Conservation (phyloP, 1,140 invertebrate species). For the Pseudoatta argentina region DNA sequence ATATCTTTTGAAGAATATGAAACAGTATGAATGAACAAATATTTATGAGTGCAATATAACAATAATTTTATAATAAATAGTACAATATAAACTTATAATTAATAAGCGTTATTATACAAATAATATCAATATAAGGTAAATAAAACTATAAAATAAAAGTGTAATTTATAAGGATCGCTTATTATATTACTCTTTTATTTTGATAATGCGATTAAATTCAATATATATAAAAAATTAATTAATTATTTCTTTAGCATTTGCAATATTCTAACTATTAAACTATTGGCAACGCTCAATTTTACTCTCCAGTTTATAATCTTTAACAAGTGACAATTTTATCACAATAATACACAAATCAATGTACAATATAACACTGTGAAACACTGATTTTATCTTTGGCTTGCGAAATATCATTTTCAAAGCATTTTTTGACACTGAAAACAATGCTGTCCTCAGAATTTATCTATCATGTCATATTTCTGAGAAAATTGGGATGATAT, state of each 20-base stretch:
- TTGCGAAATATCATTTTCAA: no score
- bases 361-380: background rate
- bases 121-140: background rate
- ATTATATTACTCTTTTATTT: background rate
- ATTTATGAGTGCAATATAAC: background rate
- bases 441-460: no score
- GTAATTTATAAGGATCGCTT: background rate
- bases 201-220: slow-evolving; percentile 8
- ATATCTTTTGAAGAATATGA: background rate
- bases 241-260: slow-evolving; percentile 21
- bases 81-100: slow-evolving; percentile 26
- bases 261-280: slow-evolving; percentile 20
- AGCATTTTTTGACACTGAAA: no score
- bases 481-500: no score
- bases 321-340: slow-evolving; percentile 18
- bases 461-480: no score
- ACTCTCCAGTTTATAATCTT: background rate
- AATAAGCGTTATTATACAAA: slow-evolving; percentile 10
- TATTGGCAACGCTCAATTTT: slow-evolving; percentile 14
- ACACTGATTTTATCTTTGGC: no score
- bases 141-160: slow-evolving; percentile 18
- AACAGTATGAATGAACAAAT: background rate
- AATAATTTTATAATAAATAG: slow-evolving; percentile 19
- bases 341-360: slow-evolving; percentile 15
- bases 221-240: background rate